A percentile compares a stretch with the other conserved stretches of the same genome.
phyloP scores from a whole-genome alignment of 2,888 invertebrate species.

The Dascillus cervinus region DNA sequence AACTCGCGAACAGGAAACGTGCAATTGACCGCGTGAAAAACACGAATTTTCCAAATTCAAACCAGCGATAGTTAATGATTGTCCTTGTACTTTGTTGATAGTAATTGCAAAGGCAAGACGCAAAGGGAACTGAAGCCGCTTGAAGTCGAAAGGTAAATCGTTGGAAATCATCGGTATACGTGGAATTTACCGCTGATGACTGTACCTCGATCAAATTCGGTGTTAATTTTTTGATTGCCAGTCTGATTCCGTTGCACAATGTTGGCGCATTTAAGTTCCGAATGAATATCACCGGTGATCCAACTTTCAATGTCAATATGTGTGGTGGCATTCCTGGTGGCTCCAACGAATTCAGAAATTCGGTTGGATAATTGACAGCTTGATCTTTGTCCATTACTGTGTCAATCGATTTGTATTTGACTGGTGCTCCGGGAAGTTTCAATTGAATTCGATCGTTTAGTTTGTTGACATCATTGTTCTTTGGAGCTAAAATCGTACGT shows the following conservation, averaged over 20 bases:
- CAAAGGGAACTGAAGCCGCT: conserved; percentile 25
- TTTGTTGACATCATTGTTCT: conserved; percentile 26
- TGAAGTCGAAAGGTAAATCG: conserved; percentile 24
- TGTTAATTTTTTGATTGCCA: conserved; percentile 16
- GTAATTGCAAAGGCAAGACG: conserved; percentile 28
- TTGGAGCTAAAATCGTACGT: conserved; percentile 30
- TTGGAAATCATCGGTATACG: conserved; percentile 31
- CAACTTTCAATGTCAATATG: conserved; percentile 26
- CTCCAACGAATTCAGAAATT: conserved; percentile 31
- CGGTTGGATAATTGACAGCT: conserved; percentile 26
- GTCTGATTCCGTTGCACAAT: conserved; percentile 23
- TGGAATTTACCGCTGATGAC: too few relatives aligned
- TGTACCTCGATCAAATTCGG: conserved; percentile 15
- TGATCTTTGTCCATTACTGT: too few relatives aligned
- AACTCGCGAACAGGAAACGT: conserved; percentile 28
- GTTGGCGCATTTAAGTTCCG: conserved; percentile 28
- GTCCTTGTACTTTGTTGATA: conserved; percentile 29
- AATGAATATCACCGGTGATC: conserved; percentile 28
- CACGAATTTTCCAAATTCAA: conserved; percentile 4
- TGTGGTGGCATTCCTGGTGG: conserved; percentile 14
- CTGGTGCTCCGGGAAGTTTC: too few relatives aligned
- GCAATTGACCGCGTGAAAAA: conserved; percentile 23
- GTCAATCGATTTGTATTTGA: too few relatives aligned
- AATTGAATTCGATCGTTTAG: conserved; percentile 15
- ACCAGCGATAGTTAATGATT: conserved; percentile 4